Evolutionary conservation across 2,797 vertebrate species (phyloP).

Genomic region (Nyctibius grandis): DNA sequence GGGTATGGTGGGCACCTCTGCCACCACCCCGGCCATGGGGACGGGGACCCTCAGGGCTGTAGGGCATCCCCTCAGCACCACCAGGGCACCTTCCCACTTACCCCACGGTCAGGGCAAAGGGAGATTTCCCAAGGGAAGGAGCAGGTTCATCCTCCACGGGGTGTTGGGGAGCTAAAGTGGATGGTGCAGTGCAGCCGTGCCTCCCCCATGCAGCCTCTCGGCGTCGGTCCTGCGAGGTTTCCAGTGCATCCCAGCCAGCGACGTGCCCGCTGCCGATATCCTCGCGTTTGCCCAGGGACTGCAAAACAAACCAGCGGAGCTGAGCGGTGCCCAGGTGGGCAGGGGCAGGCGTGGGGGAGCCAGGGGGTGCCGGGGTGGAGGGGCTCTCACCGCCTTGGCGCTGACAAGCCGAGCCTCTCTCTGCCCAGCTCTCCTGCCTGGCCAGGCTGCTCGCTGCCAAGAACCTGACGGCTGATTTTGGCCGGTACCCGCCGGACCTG

Average conservation of each 20-base stretch:
- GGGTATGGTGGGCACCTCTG: background rate
- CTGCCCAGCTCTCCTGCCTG: constrained; percentile 71
- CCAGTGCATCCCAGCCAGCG: constrained; percentile 28
- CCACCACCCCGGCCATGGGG: rapidly evolving
- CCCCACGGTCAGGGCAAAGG: background rate
- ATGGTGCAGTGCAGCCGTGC: rapidly evolving
- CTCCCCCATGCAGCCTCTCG: background rate
- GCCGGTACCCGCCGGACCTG: background rate
- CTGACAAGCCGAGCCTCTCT: background rate
- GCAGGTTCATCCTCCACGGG: rapidly evolving
- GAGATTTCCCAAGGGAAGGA: background rate
- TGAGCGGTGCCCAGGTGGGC: constrained; percentile 63
- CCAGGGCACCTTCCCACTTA: background rate
- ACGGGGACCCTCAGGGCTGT: background rate
- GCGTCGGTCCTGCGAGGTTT: constrained; percentile 2
- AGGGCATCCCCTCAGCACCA: background rate
- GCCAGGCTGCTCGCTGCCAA: constrained; percentile 48
- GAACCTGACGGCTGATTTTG: constrained; percentile 17
- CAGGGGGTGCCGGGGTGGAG: rapidly evolving
- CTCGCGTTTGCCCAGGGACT: background rate
- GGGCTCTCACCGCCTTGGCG: background rate
- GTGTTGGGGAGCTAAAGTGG: rapidly evolving
- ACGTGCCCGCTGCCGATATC: background rate
- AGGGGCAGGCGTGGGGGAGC: background rate
- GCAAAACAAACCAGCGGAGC: background rate